phyloP scores from a whole-genome alignment of 2,888 invertebrate species.

The Acrobasis repandana region DNA sequence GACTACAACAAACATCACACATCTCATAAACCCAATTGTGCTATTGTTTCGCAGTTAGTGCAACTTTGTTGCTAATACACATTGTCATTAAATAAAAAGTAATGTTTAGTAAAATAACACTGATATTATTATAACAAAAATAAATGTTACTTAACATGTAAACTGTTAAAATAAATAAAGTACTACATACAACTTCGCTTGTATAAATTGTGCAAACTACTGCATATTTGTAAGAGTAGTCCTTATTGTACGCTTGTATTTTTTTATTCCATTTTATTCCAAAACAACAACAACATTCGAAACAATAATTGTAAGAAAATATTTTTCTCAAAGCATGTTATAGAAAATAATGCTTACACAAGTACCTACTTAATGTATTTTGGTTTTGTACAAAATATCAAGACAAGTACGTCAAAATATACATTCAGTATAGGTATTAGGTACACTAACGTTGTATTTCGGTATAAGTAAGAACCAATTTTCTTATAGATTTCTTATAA shows the following conservation, averaged over 20 bases:
- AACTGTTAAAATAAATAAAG: slow-evolving; percentile 5
- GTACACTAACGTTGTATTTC: slow-evolving; percentile 6
- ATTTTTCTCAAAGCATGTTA: slow-evolving; percentile 7
- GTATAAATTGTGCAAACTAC: slow-evolving; percentile 7
- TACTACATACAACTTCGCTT: slow-evolving; percentile 2
- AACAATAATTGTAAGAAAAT: slow-evolving; percentile 18
- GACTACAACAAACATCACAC: slow-evolving; percentile 1
- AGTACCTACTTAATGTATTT: slow-evolving; percentile 15
- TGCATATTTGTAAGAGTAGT: neutral
- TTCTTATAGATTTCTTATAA: slow-evolving; percentile 27
- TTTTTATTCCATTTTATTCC: neutral
- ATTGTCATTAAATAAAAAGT: slow-evolving; percentile 6
- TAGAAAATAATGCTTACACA: slow-evolving; percentile 10
- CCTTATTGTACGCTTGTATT: neutral
- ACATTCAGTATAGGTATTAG: slow-evolving; percentile 9
- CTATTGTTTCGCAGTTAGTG: slow-evolving; percentile 17
- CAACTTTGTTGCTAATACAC: slow-evolving; percentile 15
- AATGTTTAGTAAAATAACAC: slow-evolving; percentile 10
- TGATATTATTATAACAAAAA: slow-evolving; percentile 3
- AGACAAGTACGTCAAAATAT: slow-evolving; percentile 20
- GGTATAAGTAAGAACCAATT: slow-evolving; percentile 11
- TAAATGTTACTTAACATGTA: slow-evolving; percentile 1
- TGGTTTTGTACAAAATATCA: slow-evolving; percentile 20
- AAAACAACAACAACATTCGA: slow-evolving; percentile 9
- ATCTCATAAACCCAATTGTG: slow-evolving; percentile 10